phyloP scores from a whole-genome alignment of 2,113 vertebrate genomes.

The Emberiza fucata region DNA sequence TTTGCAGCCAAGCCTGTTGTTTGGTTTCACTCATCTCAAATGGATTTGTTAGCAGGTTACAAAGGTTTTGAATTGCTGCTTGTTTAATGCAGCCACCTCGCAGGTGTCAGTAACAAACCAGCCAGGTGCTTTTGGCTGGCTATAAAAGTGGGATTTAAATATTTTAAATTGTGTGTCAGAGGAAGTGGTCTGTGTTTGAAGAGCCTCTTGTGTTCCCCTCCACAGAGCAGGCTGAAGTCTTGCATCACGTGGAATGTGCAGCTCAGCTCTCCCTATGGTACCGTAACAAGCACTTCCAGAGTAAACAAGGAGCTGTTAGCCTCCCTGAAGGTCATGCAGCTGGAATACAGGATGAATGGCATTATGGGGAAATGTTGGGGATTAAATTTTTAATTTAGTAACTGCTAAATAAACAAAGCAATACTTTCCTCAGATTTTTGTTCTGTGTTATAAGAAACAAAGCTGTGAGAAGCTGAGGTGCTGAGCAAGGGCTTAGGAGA shows the following conservation, averaged over 20 bases:
- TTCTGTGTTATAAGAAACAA: neutral
- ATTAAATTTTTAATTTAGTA: neutral
- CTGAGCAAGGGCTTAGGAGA: neutral
- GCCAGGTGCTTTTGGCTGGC: neutral
- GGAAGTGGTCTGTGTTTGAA: neutral
- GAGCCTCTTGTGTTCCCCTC: neutral
- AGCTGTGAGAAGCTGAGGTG: neutral
- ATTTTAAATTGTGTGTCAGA: neutral
- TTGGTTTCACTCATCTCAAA: neutral
- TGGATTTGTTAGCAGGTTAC: neutral
- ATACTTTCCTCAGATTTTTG: neutral
- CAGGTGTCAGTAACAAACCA: neutral
- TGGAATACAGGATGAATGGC: neutral
- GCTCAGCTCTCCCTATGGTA: fast-evolving
- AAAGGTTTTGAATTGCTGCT: neutral
- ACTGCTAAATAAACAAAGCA: neutral
- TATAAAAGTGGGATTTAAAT: neutral
- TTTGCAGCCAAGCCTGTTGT: neutral
- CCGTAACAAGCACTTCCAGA: fast-evolving
- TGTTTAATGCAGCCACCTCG: neutral
- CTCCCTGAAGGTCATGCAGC: neutral
- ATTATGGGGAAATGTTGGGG: neutral
- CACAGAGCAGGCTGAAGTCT: neutral
- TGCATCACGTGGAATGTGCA: neutral
- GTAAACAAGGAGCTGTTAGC: neutral